Conservation (phyloP, 2,888 invertebrate species). For the Protonemura montana region DNA sequence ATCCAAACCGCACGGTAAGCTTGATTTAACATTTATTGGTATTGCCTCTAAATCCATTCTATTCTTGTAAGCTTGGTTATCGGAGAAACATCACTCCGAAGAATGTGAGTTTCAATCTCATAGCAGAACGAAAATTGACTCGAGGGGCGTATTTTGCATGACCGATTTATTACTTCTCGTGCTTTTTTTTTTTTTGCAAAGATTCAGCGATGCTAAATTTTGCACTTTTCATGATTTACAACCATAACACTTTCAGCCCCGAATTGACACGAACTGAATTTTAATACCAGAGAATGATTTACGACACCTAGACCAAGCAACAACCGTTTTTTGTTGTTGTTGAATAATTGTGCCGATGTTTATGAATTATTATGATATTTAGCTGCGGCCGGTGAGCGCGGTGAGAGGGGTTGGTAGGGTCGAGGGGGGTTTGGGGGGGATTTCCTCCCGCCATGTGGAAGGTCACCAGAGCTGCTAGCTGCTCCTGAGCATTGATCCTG, state of each 20-base stretch:
- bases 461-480: conserved; percentile 13
- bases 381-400: not conserved
- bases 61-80: too few relatives aligned
- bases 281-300: not conserved
- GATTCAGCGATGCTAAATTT: not conserved
- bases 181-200: not conserved
- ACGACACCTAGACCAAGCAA: not conserved
- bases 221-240: not conserved
- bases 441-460: not conserved
- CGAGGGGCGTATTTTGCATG: too few relatives aligned
- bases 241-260: not conserved
- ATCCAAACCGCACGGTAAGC: too few relatives aligned
- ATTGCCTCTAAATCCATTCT: too few relatives aligned
- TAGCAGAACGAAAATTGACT: too few relatives aligned
- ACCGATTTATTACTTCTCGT: too few relatives aligned
- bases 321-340: not conserved
- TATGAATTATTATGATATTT: conserved; percentile 12
- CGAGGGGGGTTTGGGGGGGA: not conserved
- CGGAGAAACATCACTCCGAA: too few relatives aligned
- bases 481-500: conserved; percentile 37
- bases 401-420: not conserved
- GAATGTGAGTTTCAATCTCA: too few relatives aligned
- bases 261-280: not conserved
- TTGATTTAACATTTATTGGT: too few relatives aligned
- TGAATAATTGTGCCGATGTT: conserved; percentile 7